Evolutionary conservation across 53 echinoderm and acorn worm genomes (phyloP), one percentile per base, ranked within the genome.

Genomic region (Actinopyga echinites): DNA sequence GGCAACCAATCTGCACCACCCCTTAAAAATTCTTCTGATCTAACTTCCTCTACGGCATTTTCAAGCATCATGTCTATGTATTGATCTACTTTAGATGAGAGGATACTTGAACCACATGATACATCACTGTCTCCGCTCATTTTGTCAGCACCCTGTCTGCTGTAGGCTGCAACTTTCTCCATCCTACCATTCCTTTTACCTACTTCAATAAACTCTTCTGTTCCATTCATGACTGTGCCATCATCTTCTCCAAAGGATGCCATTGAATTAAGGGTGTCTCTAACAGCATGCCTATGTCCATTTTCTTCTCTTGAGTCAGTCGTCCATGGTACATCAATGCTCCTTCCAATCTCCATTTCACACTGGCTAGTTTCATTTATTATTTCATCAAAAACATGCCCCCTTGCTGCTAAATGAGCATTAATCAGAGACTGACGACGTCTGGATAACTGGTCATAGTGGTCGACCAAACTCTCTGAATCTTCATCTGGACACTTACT

Each of bases 301-400:
- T 49, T 49, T 15, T 6, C 49, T 49, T 49, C 49, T 49, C 13
- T 17, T 17, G 49, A 3, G 49, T 15, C 49, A 15, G 17, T 17
- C 49, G 17, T 49, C 49, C 13, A 49, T 49, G 49, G 49, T 15
- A 49, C 1, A 17, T 17, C 2, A 17, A 15, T 1, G 13, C 17
- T 17, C 49, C 49, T 49, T 6, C 49, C 17, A 15, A 15, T 3
- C 49, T 49, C 17, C 17, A 1, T 49, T 2, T 49, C 5, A 6
- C 17, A 49, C 17, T 2, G 17, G 17, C 15, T 15, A 6, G 49
- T 36, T 71, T 22, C 45, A 71, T 44, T 25, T 13, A 77, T 30
- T 53, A 30, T 45, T 77, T 77, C 77, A 54, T 77, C 77, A 55
- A 55, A 77, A n/a, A 49, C 8, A 38, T 74, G 28, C 56, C 23